Evolutionary conservation across 2,888 invertebrate species (phyloP).

Genomic region (Agrotis puta): DNA sequence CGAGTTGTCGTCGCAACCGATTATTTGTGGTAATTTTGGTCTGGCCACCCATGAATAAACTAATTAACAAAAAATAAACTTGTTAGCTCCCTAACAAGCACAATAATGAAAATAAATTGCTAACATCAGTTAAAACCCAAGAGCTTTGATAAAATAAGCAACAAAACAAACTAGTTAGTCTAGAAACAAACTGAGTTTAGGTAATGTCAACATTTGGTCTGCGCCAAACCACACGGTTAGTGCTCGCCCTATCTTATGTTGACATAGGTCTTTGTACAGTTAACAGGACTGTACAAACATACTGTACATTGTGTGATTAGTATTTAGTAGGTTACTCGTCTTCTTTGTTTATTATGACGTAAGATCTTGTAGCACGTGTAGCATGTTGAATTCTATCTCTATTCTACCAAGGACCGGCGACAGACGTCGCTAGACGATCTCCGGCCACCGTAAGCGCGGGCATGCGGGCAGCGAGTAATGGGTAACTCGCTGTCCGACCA

Average conservation of each 20-base stretch:
- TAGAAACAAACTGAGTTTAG: conserved; percentile 23
- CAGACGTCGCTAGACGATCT: no score
- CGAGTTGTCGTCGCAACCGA: no score
- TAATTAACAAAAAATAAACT: not conserved
- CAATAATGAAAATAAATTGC: conserved; percentile 7
- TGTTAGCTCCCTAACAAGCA: not conserved
- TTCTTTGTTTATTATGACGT: not conserved
- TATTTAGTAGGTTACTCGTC: not conserved
- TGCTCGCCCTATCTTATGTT: conserved; percentile 16
- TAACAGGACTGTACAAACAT: not conserved
- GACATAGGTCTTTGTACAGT: not conserved
- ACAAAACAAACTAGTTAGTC: not conserved
- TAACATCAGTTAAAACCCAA: not conserved
- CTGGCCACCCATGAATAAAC: no score
- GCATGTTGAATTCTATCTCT: no score
- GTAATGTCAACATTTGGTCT: conserved; percentile 28
- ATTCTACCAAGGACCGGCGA: no score
- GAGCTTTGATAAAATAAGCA: conserved; percentile 15
- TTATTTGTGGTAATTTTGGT: no score
- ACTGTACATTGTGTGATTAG: conserved; percentile 1
- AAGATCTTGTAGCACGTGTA: not conserved
- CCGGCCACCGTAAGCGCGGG: no score
- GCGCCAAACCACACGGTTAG: not conserved
- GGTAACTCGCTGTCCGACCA: no score
- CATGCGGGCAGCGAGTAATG: no score